Base-by-base conservation (phyloP, 2,888 invertebrate genomes). In the Tyria jacobaeae region DNA sequence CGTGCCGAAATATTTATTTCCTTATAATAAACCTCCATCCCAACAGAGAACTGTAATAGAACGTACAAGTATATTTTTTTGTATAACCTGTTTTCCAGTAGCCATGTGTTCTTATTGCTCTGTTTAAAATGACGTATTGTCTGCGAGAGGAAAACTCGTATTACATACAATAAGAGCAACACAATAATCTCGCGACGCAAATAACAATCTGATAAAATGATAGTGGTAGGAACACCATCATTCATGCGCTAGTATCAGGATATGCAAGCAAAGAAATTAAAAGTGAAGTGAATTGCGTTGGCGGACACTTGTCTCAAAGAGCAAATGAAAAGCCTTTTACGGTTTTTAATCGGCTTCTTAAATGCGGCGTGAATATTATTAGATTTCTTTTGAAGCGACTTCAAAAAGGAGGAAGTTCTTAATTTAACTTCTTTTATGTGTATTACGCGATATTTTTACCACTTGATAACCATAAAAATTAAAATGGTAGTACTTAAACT, bases 121-220 rank as follows among this genome's bases (percentile, higher is more conserved):
- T 25, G 53, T n/a, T 52, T 24, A 9, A 52, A 52, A 52, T 52
- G 34, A 34, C 51, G 10, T 34, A 51, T 51, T 17, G 21, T 71
- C 53, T 64, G 34, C 31, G 44, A 57, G 63, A 67, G 67, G 68
- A 66, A 71, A 71, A 60, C 62, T 62, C 54, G n/a, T 62, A 68
- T 72, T 72, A 68, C 52, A 60, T 59, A 65, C 70, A 70, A 71
- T 64, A 60, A 66, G 64, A 67, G 60, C 71, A 72, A 64, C 66
- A 71, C 68, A 77, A 70, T 73, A 73, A 73, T 73, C 70, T 68
- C 53, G 48, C 60, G 70, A 73, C 71, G 71, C 65, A 76, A 77
- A 78, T 75, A 70, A 67, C 75, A 68, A 72, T 80, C 72, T 66
- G 73, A 73, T 74, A 69, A 73, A 76, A 75, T 70, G 67, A 72